Conservation (phyloP, 2,888 invertebrate genomes). For the Drosophila ustulata region DNA sequence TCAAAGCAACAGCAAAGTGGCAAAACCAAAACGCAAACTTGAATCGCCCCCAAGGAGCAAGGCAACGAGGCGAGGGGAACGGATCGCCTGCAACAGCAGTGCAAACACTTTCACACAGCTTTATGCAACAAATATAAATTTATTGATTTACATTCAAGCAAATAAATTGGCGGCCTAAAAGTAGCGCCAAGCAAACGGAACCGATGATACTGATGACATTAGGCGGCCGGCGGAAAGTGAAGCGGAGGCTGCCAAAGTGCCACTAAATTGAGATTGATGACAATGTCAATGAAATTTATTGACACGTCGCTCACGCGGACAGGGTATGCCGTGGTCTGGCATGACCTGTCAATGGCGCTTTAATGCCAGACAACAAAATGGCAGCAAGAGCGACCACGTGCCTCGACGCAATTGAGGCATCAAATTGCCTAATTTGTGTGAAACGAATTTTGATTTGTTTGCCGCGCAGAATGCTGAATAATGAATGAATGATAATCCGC, state of each 20-base stretch:
- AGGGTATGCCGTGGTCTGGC: conserved; percentile 14
- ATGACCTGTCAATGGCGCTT: conserved; percentile 12
- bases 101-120: conserved; percentile 55
- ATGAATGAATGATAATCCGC: conserved; percentile 75
- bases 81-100: conserved; percentile 58
- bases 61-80: conserved; percentile 4
- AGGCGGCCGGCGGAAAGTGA: background rate
- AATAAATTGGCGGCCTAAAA: conserved; percentile 26
- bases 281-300: conserved; percentile 70
- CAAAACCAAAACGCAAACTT: conserved; percentile 59
- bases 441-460: conserved; percentile 64
- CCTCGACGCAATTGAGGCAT: conserved; percentile 36
- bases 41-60: conserved; percentile 58
- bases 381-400: conserved; percentile 15
- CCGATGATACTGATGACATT: conserved; percentile 3
- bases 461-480: conserved; percentile 28
- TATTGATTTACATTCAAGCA: conserved; percentile 61
- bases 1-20: conserved; percentile 53
- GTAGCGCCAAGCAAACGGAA: background rate
- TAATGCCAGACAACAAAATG: conserved; percentile 23
- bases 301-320: conserved; percentile 14
- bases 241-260: background rate
- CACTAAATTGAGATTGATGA: conserved; percentile 76
- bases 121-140: conserved; percentile 53
- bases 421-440: conserved; percentile 62